Conservation (phyloP, 2,113 vertebrate genomes). For the Garra rufa region DNA sequence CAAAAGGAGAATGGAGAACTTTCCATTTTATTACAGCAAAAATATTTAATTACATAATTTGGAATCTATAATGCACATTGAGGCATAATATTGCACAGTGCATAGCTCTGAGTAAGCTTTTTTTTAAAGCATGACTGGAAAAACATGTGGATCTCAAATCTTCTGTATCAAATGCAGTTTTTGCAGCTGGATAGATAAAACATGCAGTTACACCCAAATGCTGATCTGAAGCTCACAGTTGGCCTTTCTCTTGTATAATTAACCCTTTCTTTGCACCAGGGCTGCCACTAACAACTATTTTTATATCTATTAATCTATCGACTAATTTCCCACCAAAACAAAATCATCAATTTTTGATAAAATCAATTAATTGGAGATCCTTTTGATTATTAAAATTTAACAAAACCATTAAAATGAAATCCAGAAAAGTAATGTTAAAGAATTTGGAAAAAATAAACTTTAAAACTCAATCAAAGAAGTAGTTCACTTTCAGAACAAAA, state of each 20-base stretch:
- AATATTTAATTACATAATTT: background rate
- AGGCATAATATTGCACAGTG: background rate
- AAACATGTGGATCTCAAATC: conserved; percentile 33
- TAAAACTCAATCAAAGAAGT: no score
- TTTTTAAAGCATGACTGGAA: background rate
- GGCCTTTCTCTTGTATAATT: background rate
- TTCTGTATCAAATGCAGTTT: conserved; percentile 26
- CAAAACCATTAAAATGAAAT: no score
- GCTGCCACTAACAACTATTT: no score
- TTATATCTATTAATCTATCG: no score
- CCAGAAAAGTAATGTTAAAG: no score
- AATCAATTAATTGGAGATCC: no score
- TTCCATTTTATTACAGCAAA: background rate
- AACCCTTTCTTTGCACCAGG: background rate
- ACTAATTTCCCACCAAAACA: no score
- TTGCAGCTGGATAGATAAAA: conserved; percentile 24
- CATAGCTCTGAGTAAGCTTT: background rate
- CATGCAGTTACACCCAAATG: background rate
- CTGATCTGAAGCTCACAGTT: background rate
- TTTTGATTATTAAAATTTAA: no score
- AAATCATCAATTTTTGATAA: no score
- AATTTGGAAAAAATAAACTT: no score
- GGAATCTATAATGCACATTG: background rate
- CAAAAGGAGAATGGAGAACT: background rate
- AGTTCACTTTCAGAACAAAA: no score